phyloP scores from a whole-genome alignment of 2,113 vertebrate genomes.

The Etheostoma cragini region DNA sequence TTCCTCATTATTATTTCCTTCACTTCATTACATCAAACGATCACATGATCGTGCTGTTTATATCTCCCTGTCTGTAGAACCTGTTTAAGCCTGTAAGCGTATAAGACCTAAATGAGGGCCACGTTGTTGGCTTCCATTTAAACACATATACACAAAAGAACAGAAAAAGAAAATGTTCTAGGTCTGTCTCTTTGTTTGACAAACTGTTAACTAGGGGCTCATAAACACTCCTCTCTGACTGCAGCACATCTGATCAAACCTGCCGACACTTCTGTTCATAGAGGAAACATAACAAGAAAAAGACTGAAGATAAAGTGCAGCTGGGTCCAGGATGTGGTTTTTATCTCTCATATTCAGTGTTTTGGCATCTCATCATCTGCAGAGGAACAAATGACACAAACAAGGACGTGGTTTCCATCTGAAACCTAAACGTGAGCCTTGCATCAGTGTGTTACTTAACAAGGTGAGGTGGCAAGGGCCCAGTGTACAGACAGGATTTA shows the following conservation, averaged over 20 bases:
- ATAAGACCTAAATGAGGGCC: not conserved
- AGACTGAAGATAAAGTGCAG: not conserved
- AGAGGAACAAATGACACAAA: conserved; percentile 20
- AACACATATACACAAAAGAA: not conserved
- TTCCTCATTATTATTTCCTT: not conserved
- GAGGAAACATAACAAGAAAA: not conserved
- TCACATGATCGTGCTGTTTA: not conserved
- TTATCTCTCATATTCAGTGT: not conserved
- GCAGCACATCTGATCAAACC: not conserved
- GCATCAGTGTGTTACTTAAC: not conserved
- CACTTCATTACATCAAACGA: not conserved
- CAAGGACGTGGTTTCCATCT: not conserved
- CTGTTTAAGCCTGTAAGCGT: not conserved
- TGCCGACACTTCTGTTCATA: not conserved
- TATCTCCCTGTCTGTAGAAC: not conserved
- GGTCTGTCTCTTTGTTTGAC: not conserved
- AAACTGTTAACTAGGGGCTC: too few relatives aligned
- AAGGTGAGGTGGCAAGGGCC: too few relatives aligned
- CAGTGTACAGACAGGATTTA: not conserved
- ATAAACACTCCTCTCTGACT: not conserved
- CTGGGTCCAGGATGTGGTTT: conserved; percentile 53
- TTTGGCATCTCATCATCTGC: conserved; percentile 1
- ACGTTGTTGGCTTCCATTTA: not conserved
- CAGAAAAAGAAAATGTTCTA: not conserved
- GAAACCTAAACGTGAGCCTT: not conserved